phyloP scores from a whole-genome alignment of 2,797 vertebrate species.

The Steatocranus sp. region DNA sequence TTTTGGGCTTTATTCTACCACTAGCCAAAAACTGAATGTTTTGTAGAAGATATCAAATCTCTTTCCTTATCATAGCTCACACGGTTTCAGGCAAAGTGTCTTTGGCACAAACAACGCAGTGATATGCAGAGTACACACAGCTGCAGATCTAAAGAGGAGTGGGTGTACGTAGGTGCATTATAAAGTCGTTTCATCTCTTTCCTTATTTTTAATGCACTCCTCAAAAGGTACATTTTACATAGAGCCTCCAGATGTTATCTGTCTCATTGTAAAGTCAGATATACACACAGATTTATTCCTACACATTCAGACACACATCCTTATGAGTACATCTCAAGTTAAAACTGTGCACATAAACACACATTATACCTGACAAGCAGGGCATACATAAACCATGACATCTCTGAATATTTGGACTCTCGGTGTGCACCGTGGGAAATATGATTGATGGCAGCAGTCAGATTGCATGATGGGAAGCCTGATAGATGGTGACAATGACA shows the following conservation, averaged over 20 bases:
- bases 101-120: conserved; percentile 4
- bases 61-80: conserved; percentile 2
- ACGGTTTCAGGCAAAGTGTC: background rate
- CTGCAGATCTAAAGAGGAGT: background rate
- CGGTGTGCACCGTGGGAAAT: conserved; percentile 6
- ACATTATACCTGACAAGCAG: conserved; percentile 16
- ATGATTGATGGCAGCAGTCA: conserved; percentile 40
- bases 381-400: conserved; percentile 14
- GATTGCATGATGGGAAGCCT: conserved; percentile 36
- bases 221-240: conserved; percentile 37
- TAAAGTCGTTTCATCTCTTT: conserved; percentile 34
- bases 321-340: background rate
- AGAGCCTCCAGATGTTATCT: conserved; percentile 28
- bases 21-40: background rate
- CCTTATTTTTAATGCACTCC: conserved; percentile 38
- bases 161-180: conserved; percentile 3
- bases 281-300: background rate
- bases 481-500: conserved; percentile 52
- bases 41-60: conserved; percentile 16
- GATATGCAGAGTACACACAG: conserved; percentile 13
- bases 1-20: background rate
- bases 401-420: conserved; percentile 23
- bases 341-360: conserved; percentile 18
- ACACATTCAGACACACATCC: background rate
- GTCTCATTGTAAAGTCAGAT: conserved; percentile 36